Base-by-base conservation (phyloP, 2,888 invertebrate species). In the Ephialtes manifestator region DNA sequence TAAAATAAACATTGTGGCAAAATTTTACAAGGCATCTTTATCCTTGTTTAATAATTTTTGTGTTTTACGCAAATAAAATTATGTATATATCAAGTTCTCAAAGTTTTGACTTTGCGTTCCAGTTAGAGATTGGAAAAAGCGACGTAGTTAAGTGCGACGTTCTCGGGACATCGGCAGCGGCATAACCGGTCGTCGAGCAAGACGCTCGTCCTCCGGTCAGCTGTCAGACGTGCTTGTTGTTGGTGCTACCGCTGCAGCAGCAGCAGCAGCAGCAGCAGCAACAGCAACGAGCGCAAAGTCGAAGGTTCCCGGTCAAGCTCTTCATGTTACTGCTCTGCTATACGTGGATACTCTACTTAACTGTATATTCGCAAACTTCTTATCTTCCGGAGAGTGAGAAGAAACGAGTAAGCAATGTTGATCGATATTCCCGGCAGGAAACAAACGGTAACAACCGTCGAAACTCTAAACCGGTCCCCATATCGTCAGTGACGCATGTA, bases 241-340 rank as follows among this genome's bases (percentile, higher is more conserved):
- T 67, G 68, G 31, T 63, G 79, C 68, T 55, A 20, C 39, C 10
- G 53, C 8, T 53, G 53, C 18, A 20, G n/a, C 53, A 20, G 20
- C n/a, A n/a, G n/a, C n/a, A n/a, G n/a, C n/a, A n/a, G n/a, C n/a
- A n/a, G n/a, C n/a, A n/a, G 53, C 8, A 20, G 53, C 18, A 20
- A 7, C 53, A 20, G 20, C 28, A 24, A 28, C 43, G 68, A 51
- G 82, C 80, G 63, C 82, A 84, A 84, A 87, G 87, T 87, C 85
- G 77, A 87, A 86, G 86, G 82, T 86, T 87, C 79, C 78, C 81
- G 51, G 65, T 63, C 53, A 71, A 76, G 74, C 72, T 60, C 82
- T 79, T 58, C 46, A 10, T 63, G 10, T 51, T 67, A 15, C 24
- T 58, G 11, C 58, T 11, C 24, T 28, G 4, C 58, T 20, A 7